Percentiles rank a stretch among this genome's conserved stretches.
Evolutionary conservation across 2,113 vertebrate genomes (phyloP).

Genomic region (Rutilus rutilus): DNA sequence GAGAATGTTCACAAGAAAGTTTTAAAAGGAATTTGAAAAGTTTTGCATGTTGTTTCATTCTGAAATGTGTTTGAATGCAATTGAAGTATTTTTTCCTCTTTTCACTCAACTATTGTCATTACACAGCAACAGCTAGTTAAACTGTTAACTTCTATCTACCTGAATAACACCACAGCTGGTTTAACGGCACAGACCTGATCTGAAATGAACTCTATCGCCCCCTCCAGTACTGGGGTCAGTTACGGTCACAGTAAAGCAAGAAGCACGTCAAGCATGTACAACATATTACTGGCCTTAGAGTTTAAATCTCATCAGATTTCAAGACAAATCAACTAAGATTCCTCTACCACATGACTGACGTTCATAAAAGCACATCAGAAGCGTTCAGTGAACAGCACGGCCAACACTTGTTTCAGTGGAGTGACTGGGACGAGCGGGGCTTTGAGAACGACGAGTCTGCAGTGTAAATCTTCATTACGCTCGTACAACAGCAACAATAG

Average conservation of each 20-base stretch:
- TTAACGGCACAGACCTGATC: neutral
- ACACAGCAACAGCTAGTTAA: neutral
- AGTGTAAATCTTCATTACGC: constrained; percentile 22
- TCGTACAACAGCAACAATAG: constrained; percentile 19
- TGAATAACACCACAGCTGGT: neutral
- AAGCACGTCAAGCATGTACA: neutral
- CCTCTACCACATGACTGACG: neutral
- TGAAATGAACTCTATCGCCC: neutral
- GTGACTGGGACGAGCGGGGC: neutral
- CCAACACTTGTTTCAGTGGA: neutral
- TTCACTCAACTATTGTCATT: neutral
- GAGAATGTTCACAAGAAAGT: neutral
- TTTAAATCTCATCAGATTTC: constrained; percentile 7
- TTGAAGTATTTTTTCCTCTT: neutral
- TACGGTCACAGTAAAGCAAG: neutral
- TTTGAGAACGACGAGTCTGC: neutral
- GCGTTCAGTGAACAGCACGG: neutral
- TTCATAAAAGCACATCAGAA: constrained; percentile 16
- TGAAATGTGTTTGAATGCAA: neutral
- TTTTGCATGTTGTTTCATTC: neutral
- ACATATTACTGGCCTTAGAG: neutral
- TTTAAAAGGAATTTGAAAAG: neutral
- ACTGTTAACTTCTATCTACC: neutral
- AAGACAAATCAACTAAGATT: neutral
- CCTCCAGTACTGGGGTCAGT: neutral